These are phyloP conservation scores for Heteropelma amictum DNA, from an alignment of 2,888 invertebrate genomes.

Conservation along the genomic window DNA sequence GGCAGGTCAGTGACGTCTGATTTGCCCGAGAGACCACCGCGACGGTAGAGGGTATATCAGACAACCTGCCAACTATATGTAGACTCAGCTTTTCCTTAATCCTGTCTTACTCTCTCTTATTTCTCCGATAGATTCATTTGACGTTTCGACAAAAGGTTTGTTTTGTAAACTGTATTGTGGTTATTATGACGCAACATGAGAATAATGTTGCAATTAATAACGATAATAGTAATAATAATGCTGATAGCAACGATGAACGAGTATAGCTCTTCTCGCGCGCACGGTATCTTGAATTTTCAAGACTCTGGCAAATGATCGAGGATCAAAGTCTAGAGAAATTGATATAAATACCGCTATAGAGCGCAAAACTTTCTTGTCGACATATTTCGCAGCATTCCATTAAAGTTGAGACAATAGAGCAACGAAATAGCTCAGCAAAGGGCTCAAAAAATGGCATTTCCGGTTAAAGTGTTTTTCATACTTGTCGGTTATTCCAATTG, in stretches of 20 bases:
- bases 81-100: slow-evolving; percentile 41
- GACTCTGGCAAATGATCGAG: slow-evolving; percentile 12
- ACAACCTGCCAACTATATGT: slow-evolving; percentile 41
- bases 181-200: neutral
- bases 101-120: neutral
- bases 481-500: no score
- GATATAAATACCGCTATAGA: slow-evolving; percentile 9
- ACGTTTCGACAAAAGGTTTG: neutral
- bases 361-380: neutral
- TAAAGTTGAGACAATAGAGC: no score
- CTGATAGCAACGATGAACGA: no score
- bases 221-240: neutral
- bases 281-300: no score
- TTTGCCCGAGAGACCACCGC: slow-evolving; percentile 58
- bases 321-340: slow-evolving; percentile 40
- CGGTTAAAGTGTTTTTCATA: no score
- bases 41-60: slow-evolving; percentile 47
- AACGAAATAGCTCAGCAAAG: no score
- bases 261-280: no score
- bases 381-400: no score
- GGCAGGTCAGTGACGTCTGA: slow-evolving; percentile 67
- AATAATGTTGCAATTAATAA: neutral
- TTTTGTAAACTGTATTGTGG: neutral
- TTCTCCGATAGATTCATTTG: neutral
- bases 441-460: no score